Conservation (phyloP, 2,797 vertebrate species). For the Gambusia yucatana region DNA sequence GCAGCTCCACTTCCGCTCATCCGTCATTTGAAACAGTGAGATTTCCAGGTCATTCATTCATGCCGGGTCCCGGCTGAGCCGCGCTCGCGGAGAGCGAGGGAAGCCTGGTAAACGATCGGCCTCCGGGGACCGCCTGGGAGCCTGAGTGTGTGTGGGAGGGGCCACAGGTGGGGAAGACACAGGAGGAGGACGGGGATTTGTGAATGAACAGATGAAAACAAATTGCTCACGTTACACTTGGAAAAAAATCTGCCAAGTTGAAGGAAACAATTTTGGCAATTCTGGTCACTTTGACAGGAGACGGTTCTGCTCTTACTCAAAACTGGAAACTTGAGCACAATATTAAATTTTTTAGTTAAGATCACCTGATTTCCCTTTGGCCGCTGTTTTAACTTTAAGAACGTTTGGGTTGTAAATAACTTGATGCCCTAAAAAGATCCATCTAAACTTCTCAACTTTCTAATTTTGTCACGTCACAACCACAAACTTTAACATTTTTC, state of each 20-base stretch:
- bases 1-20: constrained; percentile 78
- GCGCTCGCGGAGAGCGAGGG: constrained; percentile 59
- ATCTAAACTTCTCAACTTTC: not conserved
- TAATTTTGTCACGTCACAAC: not conserved
- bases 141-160: constrained; percentile 21
- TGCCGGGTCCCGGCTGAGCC: constrained; percentile 69
- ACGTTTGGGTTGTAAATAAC: not conserved
- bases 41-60: constrained; percentile 84
- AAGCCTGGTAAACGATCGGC: constrained; percentile 75
- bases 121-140: constrained; percentile 60
- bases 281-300: not conserved
- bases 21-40: constrained; percentile 74
- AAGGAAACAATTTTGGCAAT: not conserved
- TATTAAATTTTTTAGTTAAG: not conserved
- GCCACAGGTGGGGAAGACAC: constrained; percentile 1
- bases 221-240: constrained; percentile 14
- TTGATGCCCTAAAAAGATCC: not conserved
- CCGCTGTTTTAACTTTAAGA: not conserved
- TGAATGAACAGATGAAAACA: constrained; percentile 30
- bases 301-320: not conserved
- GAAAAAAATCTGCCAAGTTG: not conserved
- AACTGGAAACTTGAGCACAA: not conserved
- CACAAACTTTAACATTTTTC: not conserved
- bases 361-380: not conserved
- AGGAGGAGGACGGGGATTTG: constrained; percentile 28